A percentile compares a stretch with the other conserved stretches of the same genome.
phyloP scores from a whole-genome alignment of 1,140 invertebrate genomes.

The Tetraneura akinire region DNA sequence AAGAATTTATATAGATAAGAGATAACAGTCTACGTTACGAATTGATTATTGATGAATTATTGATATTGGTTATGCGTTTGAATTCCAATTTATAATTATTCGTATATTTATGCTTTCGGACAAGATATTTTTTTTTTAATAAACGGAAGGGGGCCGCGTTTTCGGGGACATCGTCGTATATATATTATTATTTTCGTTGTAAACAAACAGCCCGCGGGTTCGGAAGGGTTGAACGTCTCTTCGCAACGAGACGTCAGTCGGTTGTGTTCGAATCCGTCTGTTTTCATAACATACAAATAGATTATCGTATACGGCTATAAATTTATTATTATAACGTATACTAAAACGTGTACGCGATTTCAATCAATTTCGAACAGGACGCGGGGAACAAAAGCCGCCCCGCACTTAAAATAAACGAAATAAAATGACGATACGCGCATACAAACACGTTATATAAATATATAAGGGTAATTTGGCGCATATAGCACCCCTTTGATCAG shows the following conservation, averaged over 20 bases:
- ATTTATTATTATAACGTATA: slow-evolving; percentile 37
- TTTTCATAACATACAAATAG: background rate
- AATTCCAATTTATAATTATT: no score
- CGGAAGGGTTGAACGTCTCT: background rate
- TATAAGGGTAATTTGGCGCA: slow-evolving; percentile 34
- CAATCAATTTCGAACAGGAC: background rate
- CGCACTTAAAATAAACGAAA: slow-evolving; percentile 6
- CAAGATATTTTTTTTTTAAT: slow-evolving; percentile 9
- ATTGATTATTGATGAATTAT: no score
- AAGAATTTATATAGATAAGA: no score
- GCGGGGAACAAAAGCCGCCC: background rate
- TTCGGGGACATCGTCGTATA: background rate
- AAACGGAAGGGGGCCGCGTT: background rate
- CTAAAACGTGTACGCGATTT: background rate
- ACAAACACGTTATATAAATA: slow-evolving; percentile 24
- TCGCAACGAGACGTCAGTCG: background rate
- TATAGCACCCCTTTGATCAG: slow-evolving; percentile 5
- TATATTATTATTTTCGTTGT: slow-evolving; percentile 8
- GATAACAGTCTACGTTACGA: no score
- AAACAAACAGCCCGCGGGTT: background rate
- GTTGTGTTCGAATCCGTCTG: background rate
- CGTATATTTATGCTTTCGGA: background rate
- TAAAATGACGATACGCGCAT: background rate
- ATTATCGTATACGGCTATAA: background rate
- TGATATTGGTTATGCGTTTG: no score